Evolutionary conservation across 2,888 invertebrate genomes (phyloP), one percentile per base, ranked within the genome.

Genomic region (Schrankia costaestrigalis): DNA sequence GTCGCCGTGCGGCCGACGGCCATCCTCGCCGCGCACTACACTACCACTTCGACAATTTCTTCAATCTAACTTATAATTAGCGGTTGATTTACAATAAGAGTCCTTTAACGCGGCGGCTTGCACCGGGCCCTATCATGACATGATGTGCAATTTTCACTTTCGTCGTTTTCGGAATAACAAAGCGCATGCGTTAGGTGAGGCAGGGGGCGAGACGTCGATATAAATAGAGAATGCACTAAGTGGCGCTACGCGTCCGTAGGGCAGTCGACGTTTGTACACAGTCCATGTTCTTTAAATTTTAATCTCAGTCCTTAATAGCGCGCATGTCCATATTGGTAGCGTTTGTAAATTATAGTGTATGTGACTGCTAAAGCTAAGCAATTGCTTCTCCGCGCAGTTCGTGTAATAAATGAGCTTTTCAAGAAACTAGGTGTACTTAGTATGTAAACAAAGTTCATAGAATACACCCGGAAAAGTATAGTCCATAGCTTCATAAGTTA

Each of bases 131-230:
- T 61, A 73, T 61, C 76, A 76, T 82, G 73, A 78, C 76, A 76
- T 82, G 73, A 78, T 83, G 78, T 82, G 81, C 77, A 80, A 77
- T 80, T 84, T 82, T 83, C 79, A 80, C 80, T 84, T 81, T 83
- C 74, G 68, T 69, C 47, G 63, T 77, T 72, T 63, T 68, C 51
- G 70, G 64, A 64, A 65, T 61, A 56, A 61, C 55, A 59, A 38
- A 55, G 73, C 85, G 84, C 85, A 75, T 72, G 84, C 84, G 84
- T 68, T 71, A 60, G 59, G 56, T 51, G 64, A 47, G 42, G 54
- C 48, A 56, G 55, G 62, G 56, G 56, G 65, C 52, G 53, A 59
- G 63, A 51, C 44, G 76, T 79, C 82, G 82, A 83, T 86, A 85
- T 84, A 84, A 81, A 82, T 79, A 84, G 77, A 72, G 73, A 69